Conservation (phyloP, 2,888 invertebrate species). For the Merodon equestris region DNA sequence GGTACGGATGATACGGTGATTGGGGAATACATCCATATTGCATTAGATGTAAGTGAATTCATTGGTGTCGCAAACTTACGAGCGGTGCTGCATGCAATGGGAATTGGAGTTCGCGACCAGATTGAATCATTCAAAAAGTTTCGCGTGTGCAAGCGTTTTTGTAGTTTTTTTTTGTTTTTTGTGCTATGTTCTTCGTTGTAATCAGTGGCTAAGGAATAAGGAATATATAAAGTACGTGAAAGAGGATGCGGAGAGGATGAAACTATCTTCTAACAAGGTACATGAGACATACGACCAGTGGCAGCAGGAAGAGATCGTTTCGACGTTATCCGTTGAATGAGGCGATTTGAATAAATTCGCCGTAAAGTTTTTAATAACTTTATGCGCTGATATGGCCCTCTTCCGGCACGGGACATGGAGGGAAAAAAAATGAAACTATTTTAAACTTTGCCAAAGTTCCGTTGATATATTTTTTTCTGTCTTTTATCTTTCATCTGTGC, state of each 20-base stretch:
- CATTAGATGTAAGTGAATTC: constrained; percentile 25
- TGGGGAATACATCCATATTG: constrained; percentile 6
- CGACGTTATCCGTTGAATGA: constrained; percentile 43
- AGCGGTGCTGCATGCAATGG: constrained; percentile 1
- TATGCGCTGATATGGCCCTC: constrained; percentile 58
- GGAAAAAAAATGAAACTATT: constrained; percentile 29
- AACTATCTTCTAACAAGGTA: constrained; percentile 20
- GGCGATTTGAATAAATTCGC: constrained; percentile 59
- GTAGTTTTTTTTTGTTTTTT: constrained; percentile 9
- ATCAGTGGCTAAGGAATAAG: constrained; percentile 5
- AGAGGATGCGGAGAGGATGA: background rate
- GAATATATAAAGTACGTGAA: constrained; percentile 11
- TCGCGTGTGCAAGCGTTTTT: constrained; percentile 6
- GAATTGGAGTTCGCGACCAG: background rate
- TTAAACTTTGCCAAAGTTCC: constrained; percentile 57
- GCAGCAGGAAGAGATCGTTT: constrained; percentile 30
- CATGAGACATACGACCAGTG: constrained; percentile 1
- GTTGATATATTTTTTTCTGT: constrained; percentile 1
- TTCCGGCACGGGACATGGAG: constrained; percentile 37
- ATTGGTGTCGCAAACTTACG: background rate
- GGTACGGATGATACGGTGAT: constrained; percentile 27
- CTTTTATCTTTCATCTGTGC: constrained; percentile 16
- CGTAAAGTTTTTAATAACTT: constrained; percentile 64
- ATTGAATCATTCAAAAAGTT: constrained; percentile 21
- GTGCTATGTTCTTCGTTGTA: background rate